A percentile compares a stretch with the other conserved stretches of the same genome.
Evolutionary conservation across 1,140 invertebrate genomes (phyloP).

Genomic region (Drosophila rufa): DNA sequence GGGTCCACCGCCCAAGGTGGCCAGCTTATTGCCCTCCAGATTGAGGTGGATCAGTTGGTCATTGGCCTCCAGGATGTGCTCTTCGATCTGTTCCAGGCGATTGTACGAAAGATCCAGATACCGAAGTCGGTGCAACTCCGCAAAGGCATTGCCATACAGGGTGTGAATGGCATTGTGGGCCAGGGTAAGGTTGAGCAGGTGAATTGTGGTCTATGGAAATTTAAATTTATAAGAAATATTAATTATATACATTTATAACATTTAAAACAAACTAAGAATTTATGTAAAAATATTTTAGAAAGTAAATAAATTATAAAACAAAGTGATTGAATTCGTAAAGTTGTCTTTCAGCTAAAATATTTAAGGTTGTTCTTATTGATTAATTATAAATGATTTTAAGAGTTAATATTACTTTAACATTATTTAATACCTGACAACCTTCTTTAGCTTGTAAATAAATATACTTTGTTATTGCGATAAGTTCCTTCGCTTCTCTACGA

Average conservation of each 20-base stretch:
- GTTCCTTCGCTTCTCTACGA: background rate
- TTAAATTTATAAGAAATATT: background rate
- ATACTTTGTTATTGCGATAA: background rate
- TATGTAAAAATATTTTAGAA: background rate
- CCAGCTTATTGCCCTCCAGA: conserved; percentile 78
- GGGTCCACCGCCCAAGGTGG: conserved; percentile 48
- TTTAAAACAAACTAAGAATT: background rate
- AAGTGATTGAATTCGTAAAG: background rate
- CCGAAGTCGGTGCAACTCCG: conserved; percentile 49
- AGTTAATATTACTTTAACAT: background rate
- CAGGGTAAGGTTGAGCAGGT: conserved; percentile 67
- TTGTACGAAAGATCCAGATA: conserved; percentile 78
- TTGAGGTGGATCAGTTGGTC: conserved; percentile 57
- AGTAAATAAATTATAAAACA: no score
- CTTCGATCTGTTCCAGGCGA: conserved; percentile 77
- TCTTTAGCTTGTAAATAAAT: no score
- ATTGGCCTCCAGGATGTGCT: conserved; percentile 72
- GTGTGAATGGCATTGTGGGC: conserved; percentile 77
- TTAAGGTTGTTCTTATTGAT: background rate
- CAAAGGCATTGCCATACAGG: conserved; percentile 71
- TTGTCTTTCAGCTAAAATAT: background rate
- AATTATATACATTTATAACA: background rate
- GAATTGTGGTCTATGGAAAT: conserved; percentile 49
- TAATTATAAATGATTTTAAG: background rate
- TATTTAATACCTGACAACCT: no score